Conservation (phyloP, 1,140 invertebrate species). For the Sycophila sp. region DNA sequence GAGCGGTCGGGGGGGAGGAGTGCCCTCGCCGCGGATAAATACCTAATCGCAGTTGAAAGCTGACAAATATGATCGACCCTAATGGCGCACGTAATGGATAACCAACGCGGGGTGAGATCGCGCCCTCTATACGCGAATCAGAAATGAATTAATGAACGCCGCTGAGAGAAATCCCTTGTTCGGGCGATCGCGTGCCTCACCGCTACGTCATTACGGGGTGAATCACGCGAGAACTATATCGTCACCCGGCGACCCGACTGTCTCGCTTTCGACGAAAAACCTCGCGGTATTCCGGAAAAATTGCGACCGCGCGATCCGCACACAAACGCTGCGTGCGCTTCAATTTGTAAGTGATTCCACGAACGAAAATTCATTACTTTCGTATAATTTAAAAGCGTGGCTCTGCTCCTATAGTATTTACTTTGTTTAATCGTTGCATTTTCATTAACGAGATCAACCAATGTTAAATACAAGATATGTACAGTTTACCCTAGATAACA, state of each 20-base stretch:
- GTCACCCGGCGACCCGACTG: background rate
- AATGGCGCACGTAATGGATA: conserved; percentile 41
- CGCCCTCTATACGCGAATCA: conserved; percentile 2
- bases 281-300: background rate
- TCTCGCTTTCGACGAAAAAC: background rate
- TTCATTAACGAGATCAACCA: too few relatives aligned
- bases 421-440: too few relatives aligned
- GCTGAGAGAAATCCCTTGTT: conserved; percentile 38
- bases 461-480: too few relatives aligned
- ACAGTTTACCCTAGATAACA: too few relatives aligned
- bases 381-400: too few relatives aligned
- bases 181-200: background rate
- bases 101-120: background rate
- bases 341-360: background rate
- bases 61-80: conserved; percentile 49
- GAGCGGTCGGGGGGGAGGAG: conserved; percentile 5
- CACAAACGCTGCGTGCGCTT: background rate
- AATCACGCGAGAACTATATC: background rate
- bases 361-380: too few relatives aligned
- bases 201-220: background rate
- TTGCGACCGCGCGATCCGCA: background rate
- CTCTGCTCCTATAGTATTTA: too few relatives aligned
- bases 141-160: conserved; percentile 39
- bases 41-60: conserved; percentile 49
- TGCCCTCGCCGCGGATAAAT: conserved; percentile 44